Conservation (phyloP, 2,113 vertebrate species). For the Electrona antarctica region DNA sequence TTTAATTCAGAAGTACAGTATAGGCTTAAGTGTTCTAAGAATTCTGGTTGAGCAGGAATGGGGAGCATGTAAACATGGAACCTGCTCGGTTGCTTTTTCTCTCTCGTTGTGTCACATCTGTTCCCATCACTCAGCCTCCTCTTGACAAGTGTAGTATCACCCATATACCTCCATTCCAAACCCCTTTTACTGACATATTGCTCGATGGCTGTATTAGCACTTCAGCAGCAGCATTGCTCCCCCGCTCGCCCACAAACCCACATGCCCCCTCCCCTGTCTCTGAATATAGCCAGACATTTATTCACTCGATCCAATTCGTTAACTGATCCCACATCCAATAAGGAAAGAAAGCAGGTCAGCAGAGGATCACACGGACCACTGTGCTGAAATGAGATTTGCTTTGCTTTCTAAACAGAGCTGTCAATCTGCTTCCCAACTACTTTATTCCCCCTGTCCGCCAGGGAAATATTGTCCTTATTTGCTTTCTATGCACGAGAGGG, state of each 20-base stretch:
- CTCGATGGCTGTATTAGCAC: not conserved
- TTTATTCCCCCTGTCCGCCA: not conserved
- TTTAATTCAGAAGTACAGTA: constrained; percentile 4
- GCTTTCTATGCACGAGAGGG: no score
- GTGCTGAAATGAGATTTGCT: constrained; percentile 45
- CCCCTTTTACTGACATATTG: not conserved
- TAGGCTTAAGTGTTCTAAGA: constrained; percentile 24
- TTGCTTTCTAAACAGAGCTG: constrained; percentile 57
- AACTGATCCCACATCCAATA: constrained; percentile 40
- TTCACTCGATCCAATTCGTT: constrained; percentile 13
- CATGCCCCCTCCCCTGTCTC: constrained; percentile 1
- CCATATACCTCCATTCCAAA: not conserved
- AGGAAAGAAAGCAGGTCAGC: constrained; percentile 57
- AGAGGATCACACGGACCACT: constrained; percentile 23
- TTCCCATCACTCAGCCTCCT: not conserved
- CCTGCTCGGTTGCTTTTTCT: constrained; percentile 39
- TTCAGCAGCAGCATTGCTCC: constrained; percentile 7
- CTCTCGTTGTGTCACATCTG: constrained; percentile 6
- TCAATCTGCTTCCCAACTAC: constrained; percentile 68
- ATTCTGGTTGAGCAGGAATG: constrained; percentile 56
- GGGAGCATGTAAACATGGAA: constrained; percentile 44
- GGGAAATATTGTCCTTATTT: no score
- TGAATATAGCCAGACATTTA: not conserved
- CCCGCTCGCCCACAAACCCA: constrained; percentile 13
- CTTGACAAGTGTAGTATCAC: not conserved